A percentile compares a stretch with the other conserved stretches of the same genome.
These are phyloP conservation scores for Hymenopus coronatus DNA, from an alignment of 2,888 invertebrate genomes.

Conservation along the genomic window DNA sequence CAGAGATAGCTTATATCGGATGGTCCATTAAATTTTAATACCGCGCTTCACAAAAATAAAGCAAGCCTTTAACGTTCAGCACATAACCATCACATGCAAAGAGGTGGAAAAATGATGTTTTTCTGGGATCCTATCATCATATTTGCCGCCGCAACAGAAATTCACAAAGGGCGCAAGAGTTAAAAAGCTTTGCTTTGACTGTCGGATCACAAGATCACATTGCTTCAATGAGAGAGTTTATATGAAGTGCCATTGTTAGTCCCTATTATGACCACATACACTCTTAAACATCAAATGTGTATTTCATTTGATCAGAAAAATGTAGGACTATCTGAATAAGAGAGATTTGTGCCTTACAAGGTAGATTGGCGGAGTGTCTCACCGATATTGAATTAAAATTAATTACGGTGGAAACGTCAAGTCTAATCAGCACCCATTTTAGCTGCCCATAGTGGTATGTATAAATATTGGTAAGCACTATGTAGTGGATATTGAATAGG, in stretches of 20 bases:
- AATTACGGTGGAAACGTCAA: too few relatives aligned
- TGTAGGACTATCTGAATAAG: too few relatives aligned
- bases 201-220: not conserved
- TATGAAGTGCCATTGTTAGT: not conserved
- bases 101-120: not conserved
- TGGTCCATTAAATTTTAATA: not conserved
- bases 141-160: not conserved
- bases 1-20: not conserved
- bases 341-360: too few relatives aligned
- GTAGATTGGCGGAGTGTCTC: too few relatives aligned
- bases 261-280: too few relatives aligned
- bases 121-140: not conserved
- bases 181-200: not conserved
- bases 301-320: too few relatives aligned
- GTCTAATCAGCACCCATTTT: too few relatives aligned
- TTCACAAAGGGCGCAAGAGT: not conserved
- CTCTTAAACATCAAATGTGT: too few relatives aligned
- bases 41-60: not conserved
- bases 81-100: not conserved
- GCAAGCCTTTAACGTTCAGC: not conserved
- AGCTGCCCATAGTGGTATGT: too few relatives aligned
- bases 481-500: too few relatives aligned
- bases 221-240: not conserved
- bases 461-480: too few relatives aligned
- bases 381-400: too few relatives aligned